Evolutionary conservation across 2,888 invertebrate genomes (phyloP).

Genomic region (Phorcus lineatus): DNA sequence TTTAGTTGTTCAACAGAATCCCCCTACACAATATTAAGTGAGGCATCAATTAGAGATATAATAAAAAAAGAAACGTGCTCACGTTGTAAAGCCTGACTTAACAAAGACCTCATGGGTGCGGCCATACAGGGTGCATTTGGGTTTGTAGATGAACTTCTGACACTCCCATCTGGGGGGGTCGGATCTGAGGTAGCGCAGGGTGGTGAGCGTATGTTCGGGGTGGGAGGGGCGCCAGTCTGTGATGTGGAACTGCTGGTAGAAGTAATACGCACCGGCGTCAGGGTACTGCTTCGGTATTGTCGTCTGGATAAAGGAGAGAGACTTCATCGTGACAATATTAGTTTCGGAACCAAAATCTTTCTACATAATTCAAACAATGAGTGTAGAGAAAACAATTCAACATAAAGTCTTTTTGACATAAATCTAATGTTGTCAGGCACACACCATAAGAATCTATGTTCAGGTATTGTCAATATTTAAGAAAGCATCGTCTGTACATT

Average conservation of each 20-base stretch:
- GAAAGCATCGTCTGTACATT: too few species aligned
- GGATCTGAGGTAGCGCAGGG: not conserved
- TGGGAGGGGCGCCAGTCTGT: slow-evolving; percentile 19
- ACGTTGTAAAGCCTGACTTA: not conserved
- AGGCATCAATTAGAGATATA: too few species aligned
- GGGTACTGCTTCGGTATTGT: not conserved
- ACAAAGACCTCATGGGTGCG: slow-evolving; percentile 9
- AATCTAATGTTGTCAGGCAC: too few species aligned
- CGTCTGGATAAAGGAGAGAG: not conserved
- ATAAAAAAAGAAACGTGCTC: not conserved
- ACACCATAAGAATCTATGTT: too few species aligned
- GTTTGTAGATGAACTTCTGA: slow-evolving; percentile 10
- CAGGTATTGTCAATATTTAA: too few species aligned
- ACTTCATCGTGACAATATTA: too few species aligned
- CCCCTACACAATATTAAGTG: too few species aligned
- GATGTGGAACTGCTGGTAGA: slow-evolving; percentile 25
- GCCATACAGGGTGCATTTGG: not conserved
- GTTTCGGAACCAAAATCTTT: not conserved
- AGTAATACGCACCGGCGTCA: slow-evolving; percentile 14
- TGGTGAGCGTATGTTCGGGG: not conserved
- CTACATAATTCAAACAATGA: not conserved
- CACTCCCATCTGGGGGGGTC: not conserved
- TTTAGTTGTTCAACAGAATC: too few species aligned
- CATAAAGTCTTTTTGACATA: too few species aligned
- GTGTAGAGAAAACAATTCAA: too few species aligned